phyloP scores from a whole-genome alignment of 2,797 vertebrate genomes.

The Rhyacichthys aspro region DNA sequence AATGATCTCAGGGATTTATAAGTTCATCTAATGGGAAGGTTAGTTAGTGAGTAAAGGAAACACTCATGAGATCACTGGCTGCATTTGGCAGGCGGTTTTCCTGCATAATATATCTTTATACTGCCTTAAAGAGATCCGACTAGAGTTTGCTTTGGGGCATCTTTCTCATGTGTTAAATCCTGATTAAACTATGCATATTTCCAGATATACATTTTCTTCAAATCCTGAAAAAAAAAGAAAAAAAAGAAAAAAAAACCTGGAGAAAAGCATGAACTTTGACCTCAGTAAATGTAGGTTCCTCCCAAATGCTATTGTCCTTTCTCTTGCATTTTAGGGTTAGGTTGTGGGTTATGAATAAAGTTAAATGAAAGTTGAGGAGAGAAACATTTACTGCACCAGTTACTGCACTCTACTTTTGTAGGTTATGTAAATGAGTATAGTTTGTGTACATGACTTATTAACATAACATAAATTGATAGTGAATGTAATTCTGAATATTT shows the following conservation, averaged over 20 bases:
- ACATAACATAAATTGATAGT: neutral
- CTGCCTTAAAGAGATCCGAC: neutral
- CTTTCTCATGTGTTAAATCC: too few species aligned
- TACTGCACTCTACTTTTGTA: neutral
- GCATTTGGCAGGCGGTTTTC: neutral
- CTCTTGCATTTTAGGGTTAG: too few species aligned
- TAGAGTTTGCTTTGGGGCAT: too few species aligned
- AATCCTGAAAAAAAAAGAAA: too few species aligned
- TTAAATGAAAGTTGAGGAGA: too few species aligned
- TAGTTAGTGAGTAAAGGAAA: neutral
- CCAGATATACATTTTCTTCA: too few species aligned
- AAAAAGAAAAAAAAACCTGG: too few species aligned
- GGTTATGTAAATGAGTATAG: neutral
- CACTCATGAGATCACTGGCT: neutral
- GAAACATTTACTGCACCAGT: neutral
- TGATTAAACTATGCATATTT: too few species aligned
- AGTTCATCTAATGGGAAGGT: neutral
- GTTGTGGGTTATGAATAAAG: too few species aligned
- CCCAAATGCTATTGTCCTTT: too few species aligned
- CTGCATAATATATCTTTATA: neutral
- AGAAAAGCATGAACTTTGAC: too few species aligned
- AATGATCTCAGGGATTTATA: slow-evolving; percentile 3
- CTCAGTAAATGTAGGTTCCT: too few species aligned
- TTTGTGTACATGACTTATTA: neutral
- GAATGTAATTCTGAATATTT: slow-evolving; percentile 5